Base-by-base conservation (phyloP, 2,888 invertebrate genomes). In the Caenorhabditis zanzibari region DNA sequence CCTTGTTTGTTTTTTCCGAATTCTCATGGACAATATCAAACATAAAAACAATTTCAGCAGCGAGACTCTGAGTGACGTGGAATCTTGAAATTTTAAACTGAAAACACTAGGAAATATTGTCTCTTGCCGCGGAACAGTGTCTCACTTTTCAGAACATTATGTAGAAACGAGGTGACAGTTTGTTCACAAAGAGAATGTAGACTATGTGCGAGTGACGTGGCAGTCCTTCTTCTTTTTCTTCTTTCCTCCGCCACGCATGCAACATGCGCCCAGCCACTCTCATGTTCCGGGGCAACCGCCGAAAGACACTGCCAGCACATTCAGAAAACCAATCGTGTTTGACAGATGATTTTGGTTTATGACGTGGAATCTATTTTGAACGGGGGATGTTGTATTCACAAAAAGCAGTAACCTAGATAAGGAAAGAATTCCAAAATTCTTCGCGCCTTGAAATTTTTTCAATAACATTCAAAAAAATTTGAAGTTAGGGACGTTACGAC, bases 151-250 rank as follows among this genome's bases (percentile, higher is more conserved):
- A 26, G 44, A 54, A 63, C 26, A 26, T 64, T 47, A 38, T n/a
- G 32, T 19, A 64, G 47, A 38, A 32, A 44, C n/a, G 16, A 32
- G 16, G 49, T 66, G 19, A 59, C 22, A 49, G 35, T 28, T 14
- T 16, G n/a, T 41, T 41, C 14, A 52, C 7, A 47, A 28, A 54
- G 74, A 49, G 49, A 75, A 58, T 19, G 49, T 49, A 73, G 66
- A 49, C 32, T 14, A 26, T 38, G 74, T 47, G 63, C 52, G 61
- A 64, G 44, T 80, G 79, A 80, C 79, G 79, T 80, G 79, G 79
- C 79, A 80, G 38, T 52, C 49, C 38, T 56, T 28, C 68, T 35
- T 49, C 49, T 56, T 47, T 64, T 58, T 63, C 52, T n/a, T 69
- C 47, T 64, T 64, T 58, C 49, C 44, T 64, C 58, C 66, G 58